Evolutionary conservation across 92 coral and sea anemone genomes (phyloP), one percentile per base, ranked within the genome.

Genomic region (Metridium senile): DNA sequence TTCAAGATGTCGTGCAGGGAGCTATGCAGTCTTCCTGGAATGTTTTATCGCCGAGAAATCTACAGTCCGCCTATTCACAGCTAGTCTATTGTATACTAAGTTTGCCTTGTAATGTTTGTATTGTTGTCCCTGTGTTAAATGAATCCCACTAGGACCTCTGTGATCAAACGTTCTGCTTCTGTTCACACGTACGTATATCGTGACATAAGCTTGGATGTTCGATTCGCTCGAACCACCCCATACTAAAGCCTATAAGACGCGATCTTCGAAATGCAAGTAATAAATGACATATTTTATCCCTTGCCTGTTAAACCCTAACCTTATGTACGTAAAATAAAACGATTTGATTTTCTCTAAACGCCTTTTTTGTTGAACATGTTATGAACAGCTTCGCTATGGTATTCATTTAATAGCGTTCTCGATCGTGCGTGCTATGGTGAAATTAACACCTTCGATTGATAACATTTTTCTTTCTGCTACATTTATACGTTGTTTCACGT

Each of bases 31-130:
- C 53, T 57, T 73, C 68, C 78, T 73, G 78, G 78, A 9, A 33
- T 33, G 49, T 13, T 73, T 63, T 73, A 58, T 73, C 31, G 35
- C 22, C 18, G 34, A 33, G 30, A 10, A 46, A 57, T 33, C 2
- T n/a, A 6, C 25, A 73, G 49, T 47, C 77, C 68, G 58, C 78
- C 78, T 73, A 57, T 58, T 57, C 39, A 73, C 68, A 73, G 68
- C 68, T 33, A 31, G 28, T 7, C 78, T 73, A 33, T 57, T 73
- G 76, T 71, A 21, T 53, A 0, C 7, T 0, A 35, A 27, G 1
- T 46, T 17, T 13, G 3, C 35, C 28, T 25, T 73, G 31, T 25
- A 58, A 62, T 73, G 52, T 0, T 58, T 57, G 56, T 31, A 72
- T 72, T 73, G 68, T 73, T 58, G 31, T 33, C 57, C 33, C 57